These are phyloP conservation scores for Hydraecia micacea DNA, from an alignment of 2,888 invertebrate genomes.

Conservation along the genomic window DNA sequence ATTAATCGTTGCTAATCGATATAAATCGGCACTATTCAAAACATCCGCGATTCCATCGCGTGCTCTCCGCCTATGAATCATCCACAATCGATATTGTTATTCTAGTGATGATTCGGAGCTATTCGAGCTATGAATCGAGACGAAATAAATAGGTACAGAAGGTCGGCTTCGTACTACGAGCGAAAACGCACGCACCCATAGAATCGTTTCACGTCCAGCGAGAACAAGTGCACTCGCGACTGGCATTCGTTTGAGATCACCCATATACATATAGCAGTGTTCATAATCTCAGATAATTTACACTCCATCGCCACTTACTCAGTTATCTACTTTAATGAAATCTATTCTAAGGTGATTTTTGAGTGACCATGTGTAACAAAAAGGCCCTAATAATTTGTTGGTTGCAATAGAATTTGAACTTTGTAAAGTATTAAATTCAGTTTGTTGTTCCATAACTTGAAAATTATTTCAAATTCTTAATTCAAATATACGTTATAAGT, in stretches of 20 bases:
- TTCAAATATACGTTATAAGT: not conserved
- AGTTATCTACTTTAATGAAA: not conserved
- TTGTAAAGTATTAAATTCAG: not conserved
- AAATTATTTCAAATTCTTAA: not conserved
- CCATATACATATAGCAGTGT: too few species aligned
- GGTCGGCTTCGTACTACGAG: not conserved
- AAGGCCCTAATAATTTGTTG: not conserved
- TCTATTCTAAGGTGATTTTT: not conserved
- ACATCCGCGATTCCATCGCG: slow-evolving; percentile 60
- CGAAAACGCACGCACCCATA: not conserved
- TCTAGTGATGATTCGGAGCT: slow-evolving; percentile 53
- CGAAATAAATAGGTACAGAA: not conserved
- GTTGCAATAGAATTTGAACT: not conserved
- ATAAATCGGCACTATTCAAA: slow-evolving; percentile 46
- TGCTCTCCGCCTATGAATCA: slow-evolving; percentile 68
- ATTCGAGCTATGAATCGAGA: slow-evolving; percentile 52
- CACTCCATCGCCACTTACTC: not conserved
- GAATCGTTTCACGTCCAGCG: not conserved
- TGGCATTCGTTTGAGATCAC: too few species aligned
- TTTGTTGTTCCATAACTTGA: not conserved
- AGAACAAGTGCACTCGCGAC: too few species aligned
- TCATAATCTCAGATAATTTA: not conserved
- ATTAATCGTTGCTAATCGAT: slow-evolving; percentile 50
- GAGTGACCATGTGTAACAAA: not conserved
- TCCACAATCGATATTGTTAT: slow-evolving; percentile 69